These are phyloP conservation scores for Zoanthus sociatus DNA, from an alignment of 92 coral and sea anemone species.

Conservation along the genomic window DNA sequence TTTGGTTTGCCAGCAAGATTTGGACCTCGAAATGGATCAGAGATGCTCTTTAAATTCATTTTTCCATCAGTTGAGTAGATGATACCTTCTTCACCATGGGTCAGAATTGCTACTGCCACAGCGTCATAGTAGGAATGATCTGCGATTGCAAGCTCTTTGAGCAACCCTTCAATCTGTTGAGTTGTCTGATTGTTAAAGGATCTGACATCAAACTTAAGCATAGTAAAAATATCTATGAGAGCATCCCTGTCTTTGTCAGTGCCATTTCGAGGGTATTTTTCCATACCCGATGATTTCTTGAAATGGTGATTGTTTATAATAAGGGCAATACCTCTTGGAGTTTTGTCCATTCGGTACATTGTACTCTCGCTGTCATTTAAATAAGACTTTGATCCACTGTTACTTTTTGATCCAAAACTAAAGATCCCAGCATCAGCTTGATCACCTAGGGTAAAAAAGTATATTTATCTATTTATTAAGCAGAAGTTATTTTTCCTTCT, in stretches of 20 bases:
- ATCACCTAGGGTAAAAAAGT: conserved; percentile 37
- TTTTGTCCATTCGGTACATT: conserved; percentile 75
- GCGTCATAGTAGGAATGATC: conserved; percentile 74
- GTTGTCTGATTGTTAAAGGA: conserved; percentile 68
- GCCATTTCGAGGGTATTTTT: conserved; percentile 83
- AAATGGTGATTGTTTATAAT: conserved; percentile 80
- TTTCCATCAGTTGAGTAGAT: conserved; percentile 89
- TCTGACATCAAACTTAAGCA: conserved; percentile 65
- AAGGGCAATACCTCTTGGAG: conserved; percentile 75
- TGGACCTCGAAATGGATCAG: conserved; percentile 69
- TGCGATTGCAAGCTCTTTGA: conserved; percentile 67
- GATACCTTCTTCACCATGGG: conserved; percentile 90
- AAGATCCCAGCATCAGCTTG: conserved; percentile 68
- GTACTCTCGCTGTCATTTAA: conserved; percentile 36
- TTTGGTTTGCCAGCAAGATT: conserved; percentile 86
- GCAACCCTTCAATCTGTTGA: conserved; percentile 56
- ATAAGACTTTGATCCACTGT: conserved; percentile 43
- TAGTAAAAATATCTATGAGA: conserved; percentile 56
- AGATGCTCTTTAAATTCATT: conserved; percentile 67
- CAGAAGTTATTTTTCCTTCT: background rate
- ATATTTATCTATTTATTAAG: too few relatives aligned
- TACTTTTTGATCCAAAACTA: conserved; percentile 58
- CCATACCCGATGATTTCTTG: conserved; percentile 78
- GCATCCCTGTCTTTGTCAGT: conserved; percentile 85
- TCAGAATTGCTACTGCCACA: conserved; percentile 66